Conservation (phyloP, 1,140 invertebrate genomes). For the Telenomus remus region DNA sequence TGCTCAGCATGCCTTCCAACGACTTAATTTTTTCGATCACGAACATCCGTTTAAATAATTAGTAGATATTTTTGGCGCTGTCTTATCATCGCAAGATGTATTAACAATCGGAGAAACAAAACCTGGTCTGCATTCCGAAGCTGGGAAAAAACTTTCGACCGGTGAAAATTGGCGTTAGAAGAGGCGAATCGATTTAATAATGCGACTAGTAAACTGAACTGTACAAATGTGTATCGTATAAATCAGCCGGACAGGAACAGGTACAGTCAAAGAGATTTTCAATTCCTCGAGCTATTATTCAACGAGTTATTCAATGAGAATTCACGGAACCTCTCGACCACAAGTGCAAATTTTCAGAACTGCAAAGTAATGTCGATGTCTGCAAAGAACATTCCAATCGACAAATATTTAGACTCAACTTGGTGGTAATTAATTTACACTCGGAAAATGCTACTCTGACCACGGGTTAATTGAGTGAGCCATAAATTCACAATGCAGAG, state of each 20-base stretch:
- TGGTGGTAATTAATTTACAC: slow-evolving; percentile 31
- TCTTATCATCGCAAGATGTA: too few species aligned
- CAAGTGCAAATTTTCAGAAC: not conserved
- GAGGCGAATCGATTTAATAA: too few species aligned
- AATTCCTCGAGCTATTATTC: not conserved
- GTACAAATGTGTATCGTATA: too few species aligned
- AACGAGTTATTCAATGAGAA: not conserved
- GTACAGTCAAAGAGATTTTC: not conserved
- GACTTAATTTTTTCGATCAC: slow-evolving; percentile 36
- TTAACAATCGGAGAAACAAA: too few species aligned
- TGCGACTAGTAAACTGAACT: too few species aligned
- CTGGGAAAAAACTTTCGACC: too few species aligned
- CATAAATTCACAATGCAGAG: slow-evolving; percentile 45
- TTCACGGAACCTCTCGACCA: not conserved
- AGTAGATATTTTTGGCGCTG: too few species aligned
- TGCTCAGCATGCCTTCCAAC: slow-evolving; percentile 3
- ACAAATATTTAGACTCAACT: slow-evolving; percentile 13
- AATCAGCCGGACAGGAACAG: too few species aligned
- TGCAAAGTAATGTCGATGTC: not conserved
- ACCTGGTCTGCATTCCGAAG: too few species aligned
- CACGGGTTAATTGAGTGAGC: slow-evolving; percentile 44
- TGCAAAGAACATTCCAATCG: slow-evolving; percentile 12
- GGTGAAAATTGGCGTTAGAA: too few species aligned
- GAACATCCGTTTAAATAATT: slow-evolving; percentile 1
- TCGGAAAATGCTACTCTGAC: slow-evolving; percentile 27